phyloP scores from a whole-genome alignment of 2,888 invertebrate genomes.

The Anthrax anthrax region DNA sequence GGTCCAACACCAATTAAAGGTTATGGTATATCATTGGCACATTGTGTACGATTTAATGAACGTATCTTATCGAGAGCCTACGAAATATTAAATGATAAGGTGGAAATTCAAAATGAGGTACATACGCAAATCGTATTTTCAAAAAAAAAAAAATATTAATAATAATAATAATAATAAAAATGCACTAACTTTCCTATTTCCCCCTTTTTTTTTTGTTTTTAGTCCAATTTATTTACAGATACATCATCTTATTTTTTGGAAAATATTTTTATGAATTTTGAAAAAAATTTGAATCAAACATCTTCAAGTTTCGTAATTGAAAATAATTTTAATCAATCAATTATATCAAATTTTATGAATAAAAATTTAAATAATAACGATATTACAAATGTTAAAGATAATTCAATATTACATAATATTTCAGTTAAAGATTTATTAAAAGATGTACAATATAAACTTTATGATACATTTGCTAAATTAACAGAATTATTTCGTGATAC shows the following conservation, averaged over 20 bases:
- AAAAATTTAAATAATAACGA: neutral
- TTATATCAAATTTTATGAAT: conserved; percentile 4
- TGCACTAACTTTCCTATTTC: no score
- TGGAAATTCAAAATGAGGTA: neutral
- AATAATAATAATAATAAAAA: no score
- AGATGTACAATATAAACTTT: conserved; percentile 3
- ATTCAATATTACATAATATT: neutral
- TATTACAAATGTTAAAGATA: neutral
- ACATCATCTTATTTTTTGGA: neutral
- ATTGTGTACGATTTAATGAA: conserved; percentile 10
- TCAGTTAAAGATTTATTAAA: neutral
- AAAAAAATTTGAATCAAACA: neutral
- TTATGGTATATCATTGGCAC: conserved; percentile 14
- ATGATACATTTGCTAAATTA: conserved; percentile 8
- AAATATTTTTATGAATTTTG: neutral
- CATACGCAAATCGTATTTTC: neutral
- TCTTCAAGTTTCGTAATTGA: neutral
- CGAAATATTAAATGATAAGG: conserved; percentile 8
- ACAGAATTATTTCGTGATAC: neutral
- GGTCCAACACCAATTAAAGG: conserved; percentile 12
- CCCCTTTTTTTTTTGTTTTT: neutral
- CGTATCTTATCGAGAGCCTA: conserved; percentile 10
- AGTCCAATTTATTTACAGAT: neutral
- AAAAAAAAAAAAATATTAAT: no score
- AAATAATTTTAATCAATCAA: neutral